phyloP scores from a whole-genome alignment of 2,888 invertebrate genomes.

The Scaptomyza reducta region DNA sequence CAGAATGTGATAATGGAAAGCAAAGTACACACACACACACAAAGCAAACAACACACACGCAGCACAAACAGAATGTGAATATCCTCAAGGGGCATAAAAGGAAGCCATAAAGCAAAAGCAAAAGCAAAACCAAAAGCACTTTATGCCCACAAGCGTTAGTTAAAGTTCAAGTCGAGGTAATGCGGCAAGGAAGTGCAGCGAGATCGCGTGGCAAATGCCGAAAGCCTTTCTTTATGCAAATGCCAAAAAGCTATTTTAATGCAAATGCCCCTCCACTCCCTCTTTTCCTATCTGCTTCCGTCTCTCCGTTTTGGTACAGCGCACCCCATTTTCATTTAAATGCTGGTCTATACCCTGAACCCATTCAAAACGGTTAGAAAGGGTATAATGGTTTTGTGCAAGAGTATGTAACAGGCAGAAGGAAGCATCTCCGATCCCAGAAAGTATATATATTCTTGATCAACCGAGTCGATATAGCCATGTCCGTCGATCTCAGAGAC shows the following conservation, averaged over 20 bases:
- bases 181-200: conserved; percentile 34
- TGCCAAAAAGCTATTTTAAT: conserved; percentile 67
- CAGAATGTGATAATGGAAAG: conserved; percentile 36
- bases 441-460: too few species aligned
- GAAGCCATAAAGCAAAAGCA: conserved; percentile 17
- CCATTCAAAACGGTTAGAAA: too few species aligned
- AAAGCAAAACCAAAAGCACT: conserved; percentile 12
- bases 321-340: conserved; percentile 52
- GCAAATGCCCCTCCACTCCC: conserved; percentile 49
- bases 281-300: too few species aligned
- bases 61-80: conserved; percentile 24
- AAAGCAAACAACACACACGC: conserved; percentile 7
- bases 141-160: conserved; percentile 20
- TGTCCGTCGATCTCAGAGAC: too few species aligned
- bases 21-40: conserved; percentile 15
- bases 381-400: too few species aligned
- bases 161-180: conserved; percentile 37
- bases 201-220: conserved; percentile 58
- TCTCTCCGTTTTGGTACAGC: not conserved
- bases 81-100: conserved; percentile 11
- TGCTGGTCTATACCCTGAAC: conserved; percentile 23
- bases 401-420: too few species aligned
- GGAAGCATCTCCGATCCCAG: too few species aligned
- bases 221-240: conserved; percentile 65
- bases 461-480: too few species aligned